Percentiles rank a stretch among this genome's conserved stretches.
Conservation (phyloP, 2,888 invertebrate genomes). For the Prosopocoilus inquinatus region DNA sequence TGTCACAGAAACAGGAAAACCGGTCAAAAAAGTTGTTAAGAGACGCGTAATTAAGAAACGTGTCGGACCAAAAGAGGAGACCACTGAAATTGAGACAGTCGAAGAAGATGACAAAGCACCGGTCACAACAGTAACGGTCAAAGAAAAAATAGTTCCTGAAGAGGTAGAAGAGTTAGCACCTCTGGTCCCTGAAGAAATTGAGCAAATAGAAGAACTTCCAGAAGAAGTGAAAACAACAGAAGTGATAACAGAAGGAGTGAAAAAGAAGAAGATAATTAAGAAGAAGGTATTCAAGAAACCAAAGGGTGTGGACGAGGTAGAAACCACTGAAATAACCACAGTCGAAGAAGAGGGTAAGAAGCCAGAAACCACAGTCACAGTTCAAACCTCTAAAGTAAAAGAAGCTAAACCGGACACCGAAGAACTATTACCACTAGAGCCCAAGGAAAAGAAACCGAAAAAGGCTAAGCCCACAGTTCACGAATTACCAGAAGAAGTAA, state of each 20-base stretch:
- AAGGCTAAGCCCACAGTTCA: slow-evolving; percentile 22
- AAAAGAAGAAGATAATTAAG: slow-evolving; percentile 12
- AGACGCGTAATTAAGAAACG: slow-evolving; percentile 38
- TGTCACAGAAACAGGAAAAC: slow-evolving; percentile 26
- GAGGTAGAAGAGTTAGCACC: slow-evolving; percentile 14
- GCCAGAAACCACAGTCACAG: slow-evolving; percentile 29
- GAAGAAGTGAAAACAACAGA: slow-evolving; percentile 20
- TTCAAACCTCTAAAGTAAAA: slow-evolving; percentile 34
- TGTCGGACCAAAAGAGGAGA: slow-evolving; percentile 38
- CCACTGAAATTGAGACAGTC: slow-evolving; percentile 44
- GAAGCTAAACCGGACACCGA: slow-evolving; percentile 33
- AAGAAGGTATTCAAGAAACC: slow-evolving; percentile 21
- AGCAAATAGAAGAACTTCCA: slow-evolving; percentile 18
- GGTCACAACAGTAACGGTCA: slow-evolving; percentile 34
- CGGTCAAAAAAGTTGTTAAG: slow-evolving; percentile 34
- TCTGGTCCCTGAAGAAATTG: neutral
- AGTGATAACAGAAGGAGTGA: slow-evolving; percentile 14
- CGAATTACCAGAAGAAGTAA: slow-evolving; percentile 44
- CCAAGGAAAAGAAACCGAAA: slow-evolving; percentile 27
- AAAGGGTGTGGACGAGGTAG: slow-evolving; percentile 39
- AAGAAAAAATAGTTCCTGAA: slow-evolving; percentile 29
- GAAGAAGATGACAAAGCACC: slow-evolving; percentile 30
- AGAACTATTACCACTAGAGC: slow-evolving; percentile 20
- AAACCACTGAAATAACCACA: slow-evolving; percentile 42
- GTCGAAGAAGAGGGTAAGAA: slow-evolving; percentile 47